Evolutionary conservation across 2,888 invertebrate genomes (phyloP), one percentile per base, ranked within the genome.

Genomic region (Drepanosiphum platanoidis): DNA sequence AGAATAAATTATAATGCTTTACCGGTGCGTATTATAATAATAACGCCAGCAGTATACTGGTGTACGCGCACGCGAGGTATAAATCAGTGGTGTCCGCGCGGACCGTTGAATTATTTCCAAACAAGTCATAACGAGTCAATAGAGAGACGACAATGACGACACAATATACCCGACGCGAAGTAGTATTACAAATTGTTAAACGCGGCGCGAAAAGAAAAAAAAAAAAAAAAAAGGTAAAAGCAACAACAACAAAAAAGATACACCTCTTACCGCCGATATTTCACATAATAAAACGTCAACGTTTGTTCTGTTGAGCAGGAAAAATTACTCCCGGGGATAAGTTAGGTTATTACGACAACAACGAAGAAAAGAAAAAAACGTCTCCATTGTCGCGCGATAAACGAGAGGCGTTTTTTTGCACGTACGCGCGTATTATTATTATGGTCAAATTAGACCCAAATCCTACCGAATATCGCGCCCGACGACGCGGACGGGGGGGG

Each of bases 1-100:
- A 70, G 77, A 77, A 13, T 75, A 68, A 84, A 84, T 75, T 46
- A 75, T 15, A 71, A 5, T 18, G 1, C 58, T 13, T 4, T 81
- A n/a, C n/a, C n/a, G n/a, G n/a, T n/a, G n/a, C n/a, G n/a, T n/a
- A n/a, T n/a, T n/a, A n/a, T n/a, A n/a, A n/a, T n/a, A n/a, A n/a
- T n/a, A n/a, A n/a, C n/a, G n/a, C n/a, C n/a, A n/a, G n/a, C n/a
- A n/a, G n/a, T n/a, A n/a, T n/a, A n/a, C n/a, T n/a, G n/a, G n/a
- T n/a, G n/a, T n/a, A n/a, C n/a, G n/a, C n/a, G n/a, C n/a, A n/a
- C n/a, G n/a, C n/a, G n/a, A n/a, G n/a, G n/a, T n/a, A 68, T 27
- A 34, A 13, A 34, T n/a, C n/a, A 1, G 34, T 58, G 32, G 4
- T 71, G 30, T 70, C 8, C 39, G 39, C 15, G 36, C 3, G 18